phyloP scores from a whole-genome alignment of 2,797 vertebrate species.

The Ictinia mississippiensis region DNA sequence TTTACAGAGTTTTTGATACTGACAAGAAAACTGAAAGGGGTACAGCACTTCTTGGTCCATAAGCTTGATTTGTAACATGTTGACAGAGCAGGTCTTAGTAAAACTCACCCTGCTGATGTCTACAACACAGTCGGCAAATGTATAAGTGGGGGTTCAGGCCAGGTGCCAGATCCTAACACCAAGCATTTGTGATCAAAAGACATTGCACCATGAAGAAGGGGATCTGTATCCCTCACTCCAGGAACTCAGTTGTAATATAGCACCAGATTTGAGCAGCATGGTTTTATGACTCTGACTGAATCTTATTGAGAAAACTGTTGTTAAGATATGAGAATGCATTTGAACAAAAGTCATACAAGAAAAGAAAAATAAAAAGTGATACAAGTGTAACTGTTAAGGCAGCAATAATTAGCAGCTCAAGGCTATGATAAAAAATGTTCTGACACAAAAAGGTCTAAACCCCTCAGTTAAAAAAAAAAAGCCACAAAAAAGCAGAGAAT shows the following conservation, averaged over 20 bases:
- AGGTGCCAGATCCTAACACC: not conserved
- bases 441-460: not conserved
- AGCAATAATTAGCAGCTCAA: not conserved
- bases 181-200: not conserved
- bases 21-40: not conserved
- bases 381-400: not conserved
- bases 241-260: not conserved
- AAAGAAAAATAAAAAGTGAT: not conserved
- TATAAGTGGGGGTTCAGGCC: not conserved
- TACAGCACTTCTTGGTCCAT: not conserved
- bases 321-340: not conserved
- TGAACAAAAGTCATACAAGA: not conserved
- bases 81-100: not conserved
- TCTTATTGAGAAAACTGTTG: not conserved
- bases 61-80: not conserved
- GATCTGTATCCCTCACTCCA: not conserved
- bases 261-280: not conserved
- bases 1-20: not conserved
- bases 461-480: not conserved
- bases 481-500: fast-evolving
- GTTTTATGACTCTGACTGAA: not conserved
- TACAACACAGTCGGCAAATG: not conserved
- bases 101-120: not conserved
- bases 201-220: not conserved
- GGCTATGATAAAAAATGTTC: not conserved